These are phyloP conservation scores for Fulmarus glacialis DNA, from an alignment of 2,113 vertebrate species.

Conservation along the genomic window DNA sequence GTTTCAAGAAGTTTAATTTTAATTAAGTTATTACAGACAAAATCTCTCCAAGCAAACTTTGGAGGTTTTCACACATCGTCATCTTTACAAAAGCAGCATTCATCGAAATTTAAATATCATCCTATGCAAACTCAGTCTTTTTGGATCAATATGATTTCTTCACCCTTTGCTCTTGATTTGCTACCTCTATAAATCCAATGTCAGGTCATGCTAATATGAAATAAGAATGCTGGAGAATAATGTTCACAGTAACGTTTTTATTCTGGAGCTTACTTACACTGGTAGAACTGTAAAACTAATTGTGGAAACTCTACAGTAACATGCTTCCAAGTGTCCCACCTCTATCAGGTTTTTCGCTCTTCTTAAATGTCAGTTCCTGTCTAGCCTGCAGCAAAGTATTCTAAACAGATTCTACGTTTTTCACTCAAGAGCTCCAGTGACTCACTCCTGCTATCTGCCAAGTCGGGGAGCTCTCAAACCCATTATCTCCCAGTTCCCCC, in stretches of 20 bases:
- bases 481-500: neutral
- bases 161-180: neutral
- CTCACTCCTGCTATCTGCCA: neutral
- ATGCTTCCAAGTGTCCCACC: neutral
- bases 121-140: neutral
- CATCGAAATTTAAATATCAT: neutral
- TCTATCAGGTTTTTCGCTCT: neutral
- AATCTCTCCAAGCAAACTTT: neutral
- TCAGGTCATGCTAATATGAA: neutral
- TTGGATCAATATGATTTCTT: neutral
- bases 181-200: neutral
- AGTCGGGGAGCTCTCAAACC: neutral
- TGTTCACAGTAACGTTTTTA: neutral
- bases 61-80: neutral
- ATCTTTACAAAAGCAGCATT: neutral
- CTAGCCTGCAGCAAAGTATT: neutral
- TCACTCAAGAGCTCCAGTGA: neutral
- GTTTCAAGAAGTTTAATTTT: neutral
- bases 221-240: neutral
- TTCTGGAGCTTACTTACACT: neutral
- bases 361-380: neutral
- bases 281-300: neutral
- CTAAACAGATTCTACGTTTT: neutral
- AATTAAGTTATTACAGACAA: neutral
- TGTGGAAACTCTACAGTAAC: neutral